phyloP scores from a whole-genome alignment of 2,888 invertebrate genomes.

The Laspeyria flexula region DNA sequence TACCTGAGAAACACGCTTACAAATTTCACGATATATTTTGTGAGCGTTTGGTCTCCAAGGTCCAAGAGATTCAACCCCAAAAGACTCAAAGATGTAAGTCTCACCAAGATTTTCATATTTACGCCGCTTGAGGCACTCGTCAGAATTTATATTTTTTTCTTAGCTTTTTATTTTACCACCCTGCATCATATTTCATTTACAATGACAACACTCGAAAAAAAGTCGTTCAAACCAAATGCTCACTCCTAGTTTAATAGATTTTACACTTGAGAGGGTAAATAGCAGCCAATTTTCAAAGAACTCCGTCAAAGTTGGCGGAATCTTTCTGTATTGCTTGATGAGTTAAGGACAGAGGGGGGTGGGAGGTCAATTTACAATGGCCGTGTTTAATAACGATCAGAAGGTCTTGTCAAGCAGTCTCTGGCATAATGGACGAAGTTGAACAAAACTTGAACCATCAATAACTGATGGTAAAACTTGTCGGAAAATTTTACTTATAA shows the following conservation, averaged over 20 bases:
- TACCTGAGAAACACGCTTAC: too few relatives aligned
- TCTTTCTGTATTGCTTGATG: conserved; percentile 33
- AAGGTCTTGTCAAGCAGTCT: conserved; percentile 63
- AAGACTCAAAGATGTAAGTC: too few relatives aligned
- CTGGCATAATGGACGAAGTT: conserved; percentile 72
- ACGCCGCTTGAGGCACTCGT: too few relatives aligned
- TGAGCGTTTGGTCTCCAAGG: too few relatives aligned
- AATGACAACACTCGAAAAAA: conserved; percentile 56
- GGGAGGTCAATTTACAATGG: conserved; percentile 56
- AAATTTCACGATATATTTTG: too few relatives aligned
- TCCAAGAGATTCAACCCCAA: too few relatives aligned
- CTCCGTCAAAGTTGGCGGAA: conserved; percentile 25
- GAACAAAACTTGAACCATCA: conserved; percentile 68
- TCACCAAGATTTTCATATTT: too few relatives aligned
- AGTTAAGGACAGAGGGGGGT: conserved; percentile 22
- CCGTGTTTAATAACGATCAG: conserved; percentile 65
- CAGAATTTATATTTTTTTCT: too few relatives aligned
- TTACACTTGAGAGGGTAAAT: conserved; percentile 50
- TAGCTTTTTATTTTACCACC: neutral
- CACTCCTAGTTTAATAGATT: conserved; percentile 63
- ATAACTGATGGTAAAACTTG: conserved; percentile 69
- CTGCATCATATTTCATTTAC: conserved; percentile 40
- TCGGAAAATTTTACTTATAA: conserved; percentile 34
- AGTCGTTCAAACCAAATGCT: conserved; percentile 64
- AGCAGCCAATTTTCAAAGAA: conserved; percentile 50